phyloP scores from a whole-genome alignment of 2,888 invertebrate genomes.

The Plebejus melissa region DNA sequence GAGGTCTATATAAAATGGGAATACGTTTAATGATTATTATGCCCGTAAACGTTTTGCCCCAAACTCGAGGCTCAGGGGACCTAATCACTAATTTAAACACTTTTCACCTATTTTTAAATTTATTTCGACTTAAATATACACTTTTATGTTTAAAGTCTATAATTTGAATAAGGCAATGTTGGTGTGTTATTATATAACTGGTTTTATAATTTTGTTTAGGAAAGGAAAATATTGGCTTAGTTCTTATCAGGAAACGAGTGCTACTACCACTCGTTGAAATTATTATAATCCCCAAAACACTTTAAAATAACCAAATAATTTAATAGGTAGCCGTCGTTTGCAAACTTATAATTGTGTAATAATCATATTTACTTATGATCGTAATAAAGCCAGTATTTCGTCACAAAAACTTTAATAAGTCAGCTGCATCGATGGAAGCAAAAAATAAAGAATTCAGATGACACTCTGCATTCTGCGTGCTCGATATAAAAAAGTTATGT shows the following conservation, averaged over 20 bases:
- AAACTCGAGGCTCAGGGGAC: conserved; percentile 57
- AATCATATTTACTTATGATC: background rate
- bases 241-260: background rate
- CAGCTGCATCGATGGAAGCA: conserved; percentile 7
- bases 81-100: conserved; percentile 58
- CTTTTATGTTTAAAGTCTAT: conserved; percentile 28
- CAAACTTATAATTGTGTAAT: background rate
- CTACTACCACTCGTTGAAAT: background rate
- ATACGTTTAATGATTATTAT: conserved; percentile 76
- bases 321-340: background rate
- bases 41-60: conserved; percentile 67
- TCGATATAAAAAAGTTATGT: conserved; percentile 31
- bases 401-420: conserved; percentile 11
- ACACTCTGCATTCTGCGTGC: conserved; percentile 7
- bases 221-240: background rate
- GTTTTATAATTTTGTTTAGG: background rate
- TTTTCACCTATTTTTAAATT: conserved; percentile 57
- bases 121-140: conserved; percentile 36
- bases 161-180: conserved; percentile 21
- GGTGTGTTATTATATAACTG: background rate
- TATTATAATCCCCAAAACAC: background rate
- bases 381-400: conserved; percentile 4
- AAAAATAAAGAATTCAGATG: conserved; percentile 13
- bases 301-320: background rate
- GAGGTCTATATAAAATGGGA: conserved; percentile 70